A percentile compares a stretch with the other conserved stretches of the same genome.
Conservation (phyloP, 2,113 vertebrate genomes). For the Hylia prasina region DNA sequence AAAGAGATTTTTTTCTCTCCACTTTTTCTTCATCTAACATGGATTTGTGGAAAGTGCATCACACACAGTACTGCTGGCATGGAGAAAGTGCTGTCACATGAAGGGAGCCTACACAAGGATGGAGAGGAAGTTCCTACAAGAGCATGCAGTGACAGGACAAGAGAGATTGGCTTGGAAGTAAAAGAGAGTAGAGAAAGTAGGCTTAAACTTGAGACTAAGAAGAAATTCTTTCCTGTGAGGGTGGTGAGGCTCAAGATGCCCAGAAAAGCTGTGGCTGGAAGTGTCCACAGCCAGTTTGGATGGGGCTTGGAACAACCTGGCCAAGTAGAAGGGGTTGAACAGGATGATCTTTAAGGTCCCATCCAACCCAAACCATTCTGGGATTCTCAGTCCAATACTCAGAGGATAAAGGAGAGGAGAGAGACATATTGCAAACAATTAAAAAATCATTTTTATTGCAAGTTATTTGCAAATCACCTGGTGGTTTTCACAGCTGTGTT, state of each 20-base stretch:
- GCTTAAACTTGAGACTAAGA: rapidly evolving
- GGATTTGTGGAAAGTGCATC: neutral
- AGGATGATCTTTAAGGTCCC: neutral
- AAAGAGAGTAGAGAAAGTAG: neutral
- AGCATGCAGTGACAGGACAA: neutral
- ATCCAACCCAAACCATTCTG: neutral
- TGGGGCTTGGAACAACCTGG: neutral
- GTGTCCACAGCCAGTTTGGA: neutral
- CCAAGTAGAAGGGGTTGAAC: neutral
- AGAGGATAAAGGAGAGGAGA: neutral
- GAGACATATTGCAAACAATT: rapidly evolving
- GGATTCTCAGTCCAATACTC: neutral
- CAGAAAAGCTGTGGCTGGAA: neutral
- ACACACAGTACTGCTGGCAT: rapidly evolving
- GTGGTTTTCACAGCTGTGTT: neutral
- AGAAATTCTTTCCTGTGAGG: neutral
- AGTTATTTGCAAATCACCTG: neutral
- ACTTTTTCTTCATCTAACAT: neutral
- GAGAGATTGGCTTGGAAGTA: no score
- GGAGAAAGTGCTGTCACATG: neutral
- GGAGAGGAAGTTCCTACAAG: neutral
- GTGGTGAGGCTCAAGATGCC: neutral
- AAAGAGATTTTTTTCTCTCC: neutral
- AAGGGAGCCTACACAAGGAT: neutral
- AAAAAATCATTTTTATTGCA: neutral